Evolutionary conservation across 2,113 vertebrate genomes (phyloP).

Genomic region (cat (Felis catus)): DNA sequence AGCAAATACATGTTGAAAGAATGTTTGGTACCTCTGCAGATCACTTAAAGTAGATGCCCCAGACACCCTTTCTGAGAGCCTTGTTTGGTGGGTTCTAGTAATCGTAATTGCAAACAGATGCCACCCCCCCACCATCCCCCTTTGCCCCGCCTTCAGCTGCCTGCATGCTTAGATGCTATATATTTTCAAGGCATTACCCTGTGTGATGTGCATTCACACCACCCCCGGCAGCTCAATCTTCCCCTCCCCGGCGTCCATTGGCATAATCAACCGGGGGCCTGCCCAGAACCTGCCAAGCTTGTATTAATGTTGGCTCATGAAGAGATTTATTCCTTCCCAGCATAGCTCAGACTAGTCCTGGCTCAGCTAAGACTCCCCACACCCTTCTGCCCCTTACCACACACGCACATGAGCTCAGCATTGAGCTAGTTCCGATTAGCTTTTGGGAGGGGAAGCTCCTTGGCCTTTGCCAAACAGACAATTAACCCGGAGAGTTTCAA

Average conservation of each 20-base stretch:
- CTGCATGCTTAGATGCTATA: conserved; percentile 34
- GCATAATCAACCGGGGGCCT: conserved; percentile 68
- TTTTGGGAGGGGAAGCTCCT: background rate
- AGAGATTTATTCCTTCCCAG: conserved; percentile 79
- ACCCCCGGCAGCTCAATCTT: conserved; percentile 47
- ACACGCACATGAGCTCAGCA: background rate
- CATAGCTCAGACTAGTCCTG: conserved; percentile 37
- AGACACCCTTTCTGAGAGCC: background rate
- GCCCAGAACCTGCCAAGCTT: conserved; percentile 79
- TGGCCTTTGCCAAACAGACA: background rate
- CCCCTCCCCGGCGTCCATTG: conserved; percentile 60
- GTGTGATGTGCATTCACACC: conserved; percentile 6
- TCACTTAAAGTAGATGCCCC: background rate
- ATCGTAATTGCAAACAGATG: conserved; percentile 34
- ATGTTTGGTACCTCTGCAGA: too few species aligned
- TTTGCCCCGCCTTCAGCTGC: background rate
- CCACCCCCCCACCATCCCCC: background rate
- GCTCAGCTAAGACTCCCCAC: background rate
- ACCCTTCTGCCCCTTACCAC: background rate
- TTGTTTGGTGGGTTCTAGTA: background rate
- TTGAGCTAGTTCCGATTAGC: background rate
- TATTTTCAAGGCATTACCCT: conserved; percentile 62
- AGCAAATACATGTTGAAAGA: background rate
- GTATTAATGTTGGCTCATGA: conserved; percentile 78
- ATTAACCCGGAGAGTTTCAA: background rate